Conservation (phyloP, 2,888 invertebrate species). For the Orchestes rusci region DNA sequence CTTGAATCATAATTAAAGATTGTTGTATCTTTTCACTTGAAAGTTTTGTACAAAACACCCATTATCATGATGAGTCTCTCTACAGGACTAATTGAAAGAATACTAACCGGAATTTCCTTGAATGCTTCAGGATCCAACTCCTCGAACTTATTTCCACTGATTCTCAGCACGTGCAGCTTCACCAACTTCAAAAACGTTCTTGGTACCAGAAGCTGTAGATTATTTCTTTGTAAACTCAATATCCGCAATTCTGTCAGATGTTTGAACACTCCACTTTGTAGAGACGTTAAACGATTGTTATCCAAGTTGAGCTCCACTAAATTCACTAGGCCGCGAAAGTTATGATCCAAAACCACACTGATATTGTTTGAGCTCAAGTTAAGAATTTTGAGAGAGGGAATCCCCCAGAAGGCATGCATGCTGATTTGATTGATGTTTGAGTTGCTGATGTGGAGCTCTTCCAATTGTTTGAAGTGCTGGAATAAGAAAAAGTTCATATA, state of each 20-base stretch:
- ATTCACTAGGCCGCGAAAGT: slow-evolving; percentile 70
- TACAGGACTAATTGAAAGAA: too few species aligned
- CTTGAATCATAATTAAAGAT: too few species aligned
- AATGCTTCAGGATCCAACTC: slow-evolving; percentile 74
- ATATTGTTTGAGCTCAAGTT: slow-evolving; percentile 71
- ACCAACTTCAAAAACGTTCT: slow-evolving; percentile 67
- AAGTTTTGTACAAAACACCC: too few species aligned
- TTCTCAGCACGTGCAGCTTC: slow-evolving; percentile 62
- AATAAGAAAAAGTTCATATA: slow-evolving; percentile 12
- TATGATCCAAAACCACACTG: slow-evolving; percentile 59
- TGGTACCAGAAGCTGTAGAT: slow-evolving; percentile 60
- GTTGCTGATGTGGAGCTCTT: slow-evolving; percentile 64
- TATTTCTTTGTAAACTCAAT: slow-evolving; percentile 60
- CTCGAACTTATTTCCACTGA: slow-evolving; percentile 66
- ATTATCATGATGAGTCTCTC: too few species aligned
- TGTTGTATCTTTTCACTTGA: too few species aligned
- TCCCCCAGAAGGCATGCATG: slow-evolving; percentile 74
- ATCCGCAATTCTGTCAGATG: slow-evolving; percentile 63
- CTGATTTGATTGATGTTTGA: slow-evolving; percentile 73
- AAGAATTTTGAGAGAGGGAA: slow-evolving; percentile 50
- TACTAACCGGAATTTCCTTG: slow-evolving; percentile 58
- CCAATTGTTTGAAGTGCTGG: slow-evolving; percentile 48
- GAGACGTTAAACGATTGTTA: slow-evolving; percentile 64
- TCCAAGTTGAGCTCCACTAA: slow-evolving; percentile 65
- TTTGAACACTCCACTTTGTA: slow-evolving; percentile 70